Conservation (phyloP, 2,113 vertebrate species). For the Todiramphus chloris region DNA sequence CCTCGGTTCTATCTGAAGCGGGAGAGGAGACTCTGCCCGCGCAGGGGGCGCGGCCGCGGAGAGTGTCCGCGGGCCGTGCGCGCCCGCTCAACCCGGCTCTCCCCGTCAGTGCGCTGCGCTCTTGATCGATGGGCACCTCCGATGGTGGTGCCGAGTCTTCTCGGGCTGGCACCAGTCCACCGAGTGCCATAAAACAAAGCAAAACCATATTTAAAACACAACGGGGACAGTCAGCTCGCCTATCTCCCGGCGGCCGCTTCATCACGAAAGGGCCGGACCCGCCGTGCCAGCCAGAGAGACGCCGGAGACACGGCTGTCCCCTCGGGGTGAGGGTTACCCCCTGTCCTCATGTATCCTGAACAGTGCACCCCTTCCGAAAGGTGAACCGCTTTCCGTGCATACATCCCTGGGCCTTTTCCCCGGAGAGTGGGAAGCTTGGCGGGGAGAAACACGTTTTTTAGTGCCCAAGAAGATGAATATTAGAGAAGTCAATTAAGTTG, state of each 20-base stretch:
- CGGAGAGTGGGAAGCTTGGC: neutral
- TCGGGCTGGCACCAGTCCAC: neutral
- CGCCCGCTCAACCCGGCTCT: neutral
- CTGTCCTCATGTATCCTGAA: neutral
- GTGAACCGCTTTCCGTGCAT: neutral
- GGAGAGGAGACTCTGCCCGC: neutral
- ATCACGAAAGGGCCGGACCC: neutral
- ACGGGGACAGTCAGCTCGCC: neutral
- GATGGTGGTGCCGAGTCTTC: neutral
- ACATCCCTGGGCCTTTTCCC: neutral
- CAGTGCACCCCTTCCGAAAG: neutral
- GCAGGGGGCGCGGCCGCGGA: neutral
- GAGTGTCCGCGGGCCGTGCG: neutral
- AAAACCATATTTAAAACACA: neutral
- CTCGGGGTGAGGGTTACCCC: neutral
- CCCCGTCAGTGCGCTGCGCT: neutral
- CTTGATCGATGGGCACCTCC: neutral
- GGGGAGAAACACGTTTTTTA: neutral
- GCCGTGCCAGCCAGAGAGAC: neutral
- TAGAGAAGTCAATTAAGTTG: conserved; percentile 74
- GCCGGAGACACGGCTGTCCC: neutral
- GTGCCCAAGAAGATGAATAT: conserved; percentile 48
- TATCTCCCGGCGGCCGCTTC: neutral
- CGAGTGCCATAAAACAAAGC: neutral
- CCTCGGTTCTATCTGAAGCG: neutral